Evolutionary conservation across 2,113 vertebrate genomes (phyloP).

Genomic region (Melanotaenia duboulayi): DNA sequence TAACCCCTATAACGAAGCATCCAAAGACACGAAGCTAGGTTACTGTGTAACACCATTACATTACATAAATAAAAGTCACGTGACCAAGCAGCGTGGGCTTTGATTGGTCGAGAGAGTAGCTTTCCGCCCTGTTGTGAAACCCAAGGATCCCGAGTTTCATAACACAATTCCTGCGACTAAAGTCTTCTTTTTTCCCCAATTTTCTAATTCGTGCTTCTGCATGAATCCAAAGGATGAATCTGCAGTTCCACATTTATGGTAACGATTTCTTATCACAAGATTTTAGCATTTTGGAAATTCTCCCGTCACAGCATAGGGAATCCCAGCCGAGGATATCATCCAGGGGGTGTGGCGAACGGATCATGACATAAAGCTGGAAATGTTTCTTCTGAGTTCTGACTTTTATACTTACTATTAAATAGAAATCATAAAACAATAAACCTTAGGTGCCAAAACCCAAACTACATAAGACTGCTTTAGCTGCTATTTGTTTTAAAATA

Average conservation of each 20-base stretch:
- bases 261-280: neutral
- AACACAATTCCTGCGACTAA: slow-evolving; percentile 67
- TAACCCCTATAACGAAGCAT: slow-evolving; percentile 17
- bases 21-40: slow-evolving; percentile 31
- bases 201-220: neutral
- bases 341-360: slow-evolving; percentile 27
- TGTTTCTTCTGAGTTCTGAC: neutral
- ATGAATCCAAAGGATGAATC: rapidly evolving
- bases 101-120: slow-evolving; percentile 71
- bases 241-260: neutral
- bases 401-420: neutral
- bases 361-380: neutral
- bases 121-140: slow-evolving; percentile 83
- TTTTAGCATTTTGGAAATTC: neutral
- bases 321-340: slow-evolving; percentile 23
- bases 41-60: slow-evolving; percentile 72
- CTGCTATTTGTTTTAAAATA: no score
- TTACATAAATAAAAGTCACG: slow-evolving; percentile 85
- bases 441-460: neutral
- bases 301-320: slow-evolving; percentile 29
- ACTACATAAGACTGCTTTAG: neutral
- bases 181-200: neutral
- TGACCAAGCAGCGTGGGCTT: slow-evolving; percentile 55
- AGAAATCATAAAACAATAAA: neutral
- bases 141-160: slow-evolving; percentile 76